A percentile compares a stretch with the other conserved stretches of the same genome.
These are phyloP conservation scores for Passer domesticus DNA, from an alignment of 2,113 vertebrate genomes.

Conservation along the genomic window DNA sequence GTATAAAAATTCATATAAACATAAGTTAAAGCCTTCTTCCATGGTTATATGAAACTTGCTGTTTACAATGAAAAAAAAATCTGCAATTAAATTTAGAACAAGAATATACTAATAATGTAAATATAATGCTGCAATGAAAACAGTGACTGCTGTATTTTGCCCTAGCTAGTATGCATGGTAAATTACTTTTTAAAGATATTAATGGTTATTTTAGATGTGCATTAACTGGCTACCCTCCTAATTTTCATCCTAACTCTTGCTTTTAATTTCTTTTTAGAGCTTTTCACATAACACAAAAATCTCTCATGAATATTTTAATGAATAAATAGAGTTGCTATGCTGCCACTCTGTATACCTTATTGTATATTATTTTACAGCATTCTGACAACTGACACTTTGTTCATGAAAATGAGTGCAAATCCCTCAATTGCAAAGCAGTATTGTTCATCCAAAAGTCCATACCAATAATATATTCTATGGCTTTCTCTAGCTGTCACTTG, in stretches of 20 bases:
- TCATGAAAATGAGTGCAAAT: neutral
- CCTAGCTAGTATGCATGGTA: neutral
- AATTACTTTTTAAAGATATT: neutral
- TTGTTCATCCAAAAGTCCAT: neutral
- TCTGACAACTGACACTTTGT: neutral
- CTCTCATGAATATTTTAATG: constrained; percentile 3
- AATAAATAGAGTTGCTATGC: neutral
- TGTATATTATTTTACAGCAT: neutral
- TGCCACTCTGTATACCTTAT: neutral
- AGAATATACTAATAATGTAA: neutral
- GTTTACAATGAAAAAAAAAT: neutral
- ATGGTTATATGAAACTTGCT: neutral
- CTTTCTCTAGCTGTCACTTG: neutral
- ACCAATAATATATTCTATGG: neutral
- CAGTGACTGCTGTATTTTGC: neutral
- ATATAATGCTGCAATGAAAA: neutral
- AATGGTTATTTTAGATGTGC: neutral
- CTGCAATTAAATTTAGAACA: neutral
- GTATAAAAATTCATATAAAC: neutral
- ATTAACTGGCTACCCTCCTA: neutral
- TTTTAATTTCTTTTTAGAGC: neutral
- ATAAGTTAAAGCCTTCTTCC: neutral
- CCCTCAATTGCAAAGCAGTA: neutral
- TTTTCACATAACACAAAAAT: neutral
- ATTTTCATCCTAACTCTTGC: neutral